Conservation (phyloP, 2,888 invertebrate genomes). For the Drosophila birchii region DNA sequence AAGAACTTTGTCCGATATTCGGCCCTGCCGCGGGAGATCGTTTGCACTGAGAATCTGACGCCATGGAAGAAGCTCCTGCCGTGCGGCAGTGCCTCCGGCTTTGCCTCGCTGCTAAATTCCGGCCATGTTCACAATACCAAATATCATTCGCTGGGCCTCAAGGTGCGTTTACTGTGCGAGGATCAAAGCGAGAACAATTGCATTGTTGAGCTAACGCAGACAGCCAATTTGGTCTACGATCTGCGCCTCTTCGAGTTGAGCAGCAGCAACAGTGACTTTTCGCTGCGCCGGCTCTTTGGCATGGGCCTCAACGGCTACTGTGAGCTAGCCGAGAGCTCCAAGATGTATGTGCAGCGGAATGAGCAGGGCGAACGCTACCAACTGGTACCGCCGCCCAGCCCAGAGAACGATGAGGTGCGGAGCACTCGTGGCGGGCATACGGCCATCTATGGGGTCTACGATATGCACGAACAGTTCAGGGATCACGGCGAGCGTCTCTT, state of each 20-base stretch:
- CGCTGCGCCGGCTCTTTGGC: conserved; percentile 93
- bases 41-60: conserved; percentile 99
- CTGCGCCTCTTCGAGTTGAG: conserved; percentile 86
- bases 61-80: conserved; percentile 99
- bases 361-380: conserved; percentile 87
- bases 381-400: conserved; percentile 87
- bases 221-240: conserved; percentile 95
- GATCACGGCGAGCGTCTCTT: conserved; percentile 86
- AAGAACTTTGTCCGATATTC: conserved; percentile 92
- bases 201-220: conserved; percentile 92
- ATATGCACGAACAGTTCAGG: conserved; percentile 85
- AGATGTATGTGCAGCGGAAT: conserved; percentile 92
- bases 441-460: conserved; percentile 89
- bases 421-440: conserved; percentile 90
- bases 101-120: conserved; percentile 95
- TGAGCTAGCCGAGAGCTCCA: conserved; percentile 91
- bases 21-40: conserved; percentile 96
- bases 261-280: conserved; percentile 89
- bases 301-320: conserved; percentile 93
- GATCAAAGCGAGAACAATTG: conserved; percentile 84
- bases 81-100: conserved; percentile 95
- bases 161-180: conserved; percentile 92
- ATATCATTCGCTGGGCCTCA: conserved; percentile 95
- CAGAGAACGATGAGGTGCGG: conserved; percentile 84
- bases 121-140: conserved; percentile 96